Percentiles rank a stretch among this genome's conserved stretches.
These are phyloP conservation scores for Brienomyrus brachyistius DNA, from an alignment of 2,113 vertebrate genomes.

Conservation along the genomic window DNA sequence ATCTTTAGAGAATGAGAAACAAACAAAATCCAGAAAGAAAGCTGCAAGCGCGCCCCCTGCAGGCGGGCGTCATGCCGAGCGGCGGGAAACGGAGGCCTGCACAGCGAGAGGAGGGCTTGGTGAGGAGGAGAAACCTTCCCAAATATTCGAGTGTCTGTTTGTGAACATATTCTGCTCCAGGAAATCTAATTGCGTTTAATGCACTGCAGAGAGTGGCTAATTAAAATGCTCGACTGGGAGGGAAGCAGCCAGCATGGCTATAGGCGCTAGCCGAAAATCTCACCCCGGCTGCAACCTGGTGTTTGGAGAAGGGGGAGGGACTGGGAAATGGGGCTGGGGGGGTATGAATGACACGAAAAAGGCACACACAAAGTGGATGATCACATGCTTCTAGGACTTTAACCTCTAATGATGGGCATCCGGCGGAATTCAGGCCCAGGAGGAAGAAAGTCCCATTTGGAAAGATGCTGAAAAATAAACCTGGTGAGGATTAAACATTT, in stretches of 20 bases:
- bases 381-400: background rate
- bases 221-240: background rate
- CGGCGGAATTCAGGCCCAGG: background rate
- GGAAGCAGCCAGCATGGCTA: background rate
- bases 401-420: background rate
- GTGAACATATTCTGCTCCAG: background rate
- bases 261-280: background rate
- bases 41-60: background rate
- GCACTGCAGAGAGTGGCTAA: background rate
- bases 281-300: background rate
- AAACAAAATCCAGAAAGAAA: background rate
- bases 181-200: conserved; percentile 7
- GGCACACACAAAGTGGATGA: background rate
- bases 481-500: background rate
- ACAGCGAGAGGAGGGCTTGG: background rate
- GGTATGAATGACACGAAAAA: background rate
- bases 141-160: background rate
- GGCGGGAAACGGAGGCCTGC: background rate
- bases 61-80: background rate
- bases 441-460: background rate
- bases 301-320: background rate
- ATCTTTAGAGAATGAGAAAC: background rate
- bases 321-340: background rate
- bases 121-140: background rate
- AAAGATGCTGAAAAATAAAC: background rate